A percentile compares a stretch with the other conserved stretches of the same genome.
Conservation (phyloP, 2,888 invertebrate species). For the Ophion ventricosus region DNA sequence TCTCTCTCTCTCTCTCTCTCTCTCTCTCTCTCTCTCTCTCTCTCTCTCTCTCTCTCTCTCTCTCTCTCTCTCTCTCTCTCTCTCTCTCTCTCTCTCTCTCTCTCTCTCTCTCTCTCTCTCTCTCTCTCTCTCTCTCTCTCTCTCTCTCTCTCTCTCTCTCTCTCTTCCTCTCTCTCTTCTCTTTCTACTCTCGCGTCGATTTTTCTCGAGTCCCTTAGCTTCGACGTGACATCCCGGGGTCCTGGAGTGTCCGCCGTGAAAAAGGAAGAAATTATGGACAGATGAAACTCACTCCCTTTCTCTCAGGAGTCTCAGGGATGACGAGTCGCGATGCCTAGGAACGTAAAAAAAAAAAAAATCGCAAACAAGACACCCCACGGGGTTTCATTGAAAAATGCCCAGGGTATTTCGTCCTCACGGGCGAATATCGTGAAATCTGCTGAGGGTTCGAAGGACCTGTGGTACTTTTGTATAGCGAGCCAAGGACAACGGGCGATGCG, state of each 20-base stretch:
- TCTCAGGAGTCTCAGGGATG: slow-evolving; percentile 44
- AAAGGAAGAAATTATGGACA: slow-evolving; percentile 50
- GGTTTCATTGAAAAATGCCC: slow-evolving; percentile 38
- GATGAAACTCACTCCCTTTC: slow-evolving; percentile 49
- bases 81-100: slow-evolving; percentile 52
- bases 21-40: slow-evolving; percentile 53
- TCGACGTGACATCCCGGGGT: slow-evolving; percentile 47
- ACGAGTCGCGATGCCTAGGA: slow-evolving; percentile 49
- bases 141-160: slow-evolving; percentile 53
- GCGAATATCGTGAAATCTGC: neutral
- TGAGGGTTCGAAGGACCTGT: neutral
- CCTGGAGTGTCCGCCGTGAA: slow-evolving; percentile 41
- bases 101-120: slow-evolving; percentile 52
- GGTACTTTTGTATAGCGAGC: neutral
- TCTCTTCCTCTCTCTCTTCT: slow-evolving; percentile 52
- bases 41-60: slow-evolving; percentile 54
- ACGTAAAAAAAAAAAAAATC: slow-evolving; percentile 25
- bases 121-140: slow-evolving; percentile 51
- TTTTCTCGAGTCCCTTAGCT: slow-evolving; percentile 30
- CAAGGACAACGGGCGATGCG: neutral
- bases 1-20: slow-evolving; percentile 54
- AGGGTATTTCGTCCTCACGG: neutral
- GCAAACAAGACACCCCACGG: neutral
- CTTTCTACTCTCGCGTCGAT: slow-evolving; percentile 41
- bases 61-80: slow-evolving; percentile 52